phyloP scores from a whole-genome alignment of 1,140 invertebrate genomes.

The Heliconius hermathena region DNA sequence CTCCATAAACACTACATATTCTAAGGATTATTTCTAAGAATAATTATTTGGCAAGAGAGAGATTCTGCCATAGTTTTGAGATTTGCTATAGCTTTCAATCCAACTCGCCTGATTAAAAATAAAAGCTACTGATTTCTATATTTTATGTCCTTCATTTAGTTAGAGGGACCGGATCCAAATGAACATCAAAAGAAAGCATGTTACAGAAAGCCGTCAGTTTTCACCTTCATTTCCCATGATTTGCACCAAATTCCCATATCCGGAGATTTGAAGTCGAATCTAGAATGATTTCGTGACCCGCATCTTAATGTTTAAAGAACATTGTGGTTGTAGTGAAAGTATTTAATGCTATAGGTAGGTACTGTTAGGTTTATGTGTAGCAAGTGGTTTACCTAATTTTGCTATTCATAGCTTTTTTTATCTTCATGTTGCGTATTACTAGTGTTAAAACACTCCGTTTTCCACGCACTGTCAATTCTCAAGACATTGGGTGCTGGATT shows the following conservation, averaged over 20 bases:
- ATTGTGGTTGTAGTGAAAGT: constrained; percentile 25
- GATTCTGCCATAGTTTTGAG: no score
- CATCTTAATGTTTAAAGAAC: constrained; percentile 18
- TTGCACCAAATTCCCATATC: constrained; percentile 33
- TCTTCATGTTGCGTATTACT: no score
- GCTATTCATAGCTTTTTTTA: not conserved
- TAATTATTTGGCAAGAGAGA: no score
- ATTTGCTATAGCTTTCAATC: no score
- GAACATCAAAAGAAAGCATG: constrained; percentile 9
- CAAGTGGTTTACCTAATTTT: not conserved
- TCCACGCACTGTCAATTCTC: no score
- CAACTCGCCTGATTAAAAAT: no score
- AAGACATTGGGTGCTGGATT: no score
- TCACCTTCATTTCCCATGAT: constrained; percentile 28
- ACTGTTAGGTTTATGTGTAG: not conserved
- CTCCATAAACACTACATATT: no score
- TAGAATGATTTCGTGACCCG: constrained; percentile 21
- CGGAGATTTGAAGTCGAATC: constrained; percentile 17
- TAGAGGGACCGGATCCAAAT: not conserved
- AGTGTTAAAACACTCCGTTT: no score
- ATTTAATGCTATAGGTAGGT: not conserved
- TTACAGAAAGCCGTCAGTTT: constrained; percentile 19
- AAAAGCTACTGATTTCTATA: no score
- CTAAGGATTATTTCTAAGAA: no score
- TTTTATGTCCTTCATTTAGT: not conserved